Evolutionary conservation across 2,797 vertebrate species (phyloP).

Genomic region (Rhinoraja longicauda): DNA sequence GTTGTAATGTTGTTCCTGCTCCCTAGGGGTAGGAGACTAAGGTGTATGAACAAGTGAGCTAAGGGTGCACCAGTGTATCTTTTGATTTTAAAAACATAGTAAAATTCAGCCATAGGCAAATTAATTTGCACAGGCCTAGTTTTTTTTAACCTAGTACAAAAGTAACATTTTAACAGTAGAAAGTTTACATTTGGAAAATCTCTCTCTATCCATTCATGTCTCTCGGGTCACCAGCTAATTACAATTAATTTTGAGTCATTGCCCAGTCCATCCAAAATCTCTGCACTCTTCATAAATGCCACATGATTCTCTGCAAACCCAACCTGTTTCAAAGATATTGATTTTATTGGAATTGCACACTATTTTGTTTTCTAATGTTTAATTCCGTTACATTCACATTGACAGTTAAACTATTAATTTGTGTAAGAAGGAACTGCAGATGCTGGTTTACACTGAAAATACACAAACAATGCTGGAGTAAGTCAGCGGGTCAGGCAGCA

Average conservation of each 20-base stretch:
- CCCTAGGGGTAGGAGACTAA: not conserved
- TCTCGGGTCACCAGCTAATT: not conserved
- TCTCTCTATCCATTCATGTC: not conserved
- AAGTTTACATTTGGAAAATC: not conserved
- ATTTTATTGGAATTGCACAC: not conserved
- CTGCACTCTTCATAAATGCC: not conserved
- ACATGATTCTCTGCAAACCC: not conserved
- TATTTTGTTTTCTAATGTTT: not conserved
- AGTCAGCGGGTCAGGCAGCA: too few relatives aligned
- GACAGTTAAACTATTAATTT: not conserved
- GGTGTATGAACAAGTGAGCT: not conserved
- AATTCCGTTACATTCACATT: not conserved
- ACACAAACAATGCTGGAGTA: too few relatives aligned
- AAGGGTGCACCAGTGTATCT: not conserved
- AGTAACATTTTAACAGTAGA: not conserved
- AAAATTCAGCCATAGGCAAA: not conserved
- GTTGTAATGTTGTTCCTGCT: not conserved
- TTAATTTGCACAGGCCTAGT: not conserved
- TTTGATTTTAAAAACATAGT: not conserved
- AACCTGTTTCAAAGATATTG: not conserved
- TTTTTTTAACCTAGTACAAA: not conserved
- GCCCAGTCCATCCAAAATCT: not conserved
- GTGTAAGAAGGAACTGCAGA: too few relatives aligned
- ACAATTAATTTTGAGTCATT: not conserved
- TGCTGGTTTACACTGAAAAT: too few relatives aligned